Percentiles rank a stretch among this genome's conserved stretches.
phyloP scores from a whole-genome alignment of 1,140 invertebrate species.

The Hyles euphorbiae region DNA sequence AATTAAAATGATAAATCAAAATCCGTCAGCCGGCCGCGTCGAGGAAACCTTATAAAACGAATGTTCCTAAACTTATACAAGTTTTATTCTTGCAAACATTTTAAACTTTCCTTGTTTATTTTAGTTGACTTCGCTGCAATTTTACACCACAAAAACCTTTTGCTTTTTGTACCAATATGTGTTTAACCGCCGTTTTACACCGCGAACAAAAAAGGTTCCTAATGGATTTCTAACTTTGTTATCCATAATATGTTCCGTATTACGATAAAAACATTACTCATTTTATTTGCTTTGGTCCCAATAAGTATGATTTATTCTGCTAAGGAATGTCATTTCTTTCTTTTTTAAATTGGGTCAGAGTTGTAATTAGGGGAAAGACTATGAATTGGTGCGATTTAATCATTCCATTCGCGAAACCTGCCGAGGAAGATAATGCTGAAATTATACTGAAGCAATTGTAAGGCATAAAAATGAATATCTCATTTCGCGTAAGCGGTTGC shows the following conservation, averaged over 20 bases:
- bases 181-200: not conserved
- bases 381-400: constrained; percentile 57
- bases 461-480: constrained; percentile 57
- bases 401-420: constrained; percentile 48
- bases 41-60: constrained; percentile 24
- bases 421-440: constrained; percentile 48
- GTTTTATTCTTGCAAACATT: not conserved
- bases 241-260: not conserved
- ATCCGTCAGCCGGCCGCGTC: constrained; percentile 44
- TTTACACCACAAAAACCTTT: no score
- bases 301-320: no score
- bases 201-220: constrained; percentile 7
- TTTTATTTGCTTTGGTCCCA: no score
- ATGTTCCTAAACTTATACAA: constrained; percentile 4
- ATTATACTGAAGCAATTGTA: constrained; percentile 58
- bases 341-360: not conserved
- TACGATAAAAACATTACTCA: no score
- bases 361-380: constrained; percentile 13
- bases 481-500: constrained; percentile 29
- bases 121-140: no score
- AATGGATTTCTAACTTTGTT: constrained; percentile 10
- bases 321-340: no score
- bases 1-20: constrained; percentile 73
- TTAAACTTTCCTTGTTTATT: not conserved
- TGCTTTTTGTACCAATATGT: no score